A percentile compares a stretch with the other conserved stretches of the same genome.
Evolutionary conservation across 2,797 vertebrate genomes (phyloP).

Genomic region (Manis crassicaudata): DNA sequence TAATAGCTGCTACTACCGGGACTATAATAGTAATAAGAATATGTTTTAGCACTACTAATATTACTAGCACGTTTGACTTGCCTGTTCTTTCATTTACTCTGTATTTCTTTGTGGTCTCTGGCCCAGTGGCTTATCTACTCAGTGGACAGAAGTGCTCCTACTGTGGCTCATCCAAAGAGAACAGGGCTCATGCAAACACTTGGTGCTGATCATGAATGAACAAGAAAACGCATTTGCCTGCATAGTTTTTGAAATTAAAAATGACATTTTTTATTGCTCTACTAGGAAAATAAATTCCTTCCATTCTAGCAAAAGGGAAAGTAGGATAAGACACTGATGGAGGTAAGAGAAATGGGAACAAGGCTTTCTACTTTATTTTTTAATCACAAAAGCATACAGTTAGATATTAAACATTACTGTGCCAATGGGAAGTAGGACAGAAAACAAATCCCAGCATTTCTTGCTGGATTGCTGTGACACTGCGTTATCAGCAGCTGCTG

Average conservation of each 20-base stretch:
- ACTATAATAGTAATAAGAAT: background rate
- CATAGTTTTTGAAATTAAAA: conserved; percentile 19
- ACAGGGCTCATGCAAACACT: background rate
- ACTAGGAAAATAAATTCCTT: background rate
- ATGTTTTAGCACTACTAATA: background rate
- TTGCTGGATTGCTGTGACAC: background rate
- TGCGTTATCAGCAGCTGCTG: background rate
- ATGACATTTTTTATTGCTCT: background rate
- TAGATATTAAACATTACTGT: background rate
- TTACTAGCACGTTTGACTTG: no score
- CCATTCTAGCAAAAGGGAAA: background rate
- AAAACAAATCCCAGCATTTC: background rate
- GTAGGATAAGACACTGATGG: background rate
- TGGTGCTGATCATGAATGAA: background rate
- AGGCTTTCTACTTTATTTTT: conserved; percentile 11
- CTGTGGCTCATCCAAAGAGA: background rate
- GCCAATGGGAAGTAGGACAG: background rate
- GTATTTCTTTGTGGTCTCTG: background rate
- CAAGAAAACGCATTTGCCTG: background rate
- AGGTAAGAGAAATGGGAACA: background rate
- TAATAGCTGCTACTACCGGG: background rate
- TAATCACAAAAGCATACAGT: background rate
- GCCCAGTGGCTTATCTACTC: background rate
- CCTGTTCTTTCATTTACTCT: background rate
- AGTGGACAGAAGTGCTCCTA: background rate